phyloP scores from a whole-genome alignment of 2,797 vertebrate species.

The Typhlichthys eigenmanni region DNA sequence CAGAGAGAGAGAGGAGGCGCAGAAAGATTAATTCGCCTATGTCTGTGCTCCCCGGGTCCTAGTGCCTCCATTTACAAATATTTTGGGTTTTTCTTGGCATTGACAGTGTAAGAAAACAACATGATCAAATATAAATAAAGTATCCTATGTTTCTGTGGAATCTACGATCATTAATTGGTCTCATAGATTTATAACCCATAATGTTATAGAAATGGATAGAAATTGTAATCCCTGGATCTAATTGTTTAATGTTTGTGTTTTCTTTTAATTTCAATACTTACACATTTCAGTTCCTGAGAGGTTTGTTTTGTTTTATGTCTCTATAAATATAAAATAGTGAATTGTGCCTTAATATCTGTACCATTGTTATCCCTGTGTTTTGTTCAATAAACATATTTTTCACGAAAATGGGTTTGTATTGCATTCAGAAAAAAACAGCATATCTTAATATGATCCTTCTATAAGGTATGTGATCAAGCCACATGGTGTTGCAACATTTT shows the following conservation, averaged over 20 bases:
- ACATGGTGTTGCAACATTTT: slow-evolving; percentile 1
- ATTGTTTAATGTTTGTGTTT: no score
- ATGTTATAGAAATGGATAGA: background rate
- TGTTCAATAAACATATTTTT: no score
- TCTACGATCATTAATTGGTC: no score
- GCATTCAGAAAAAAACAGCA: background rate
- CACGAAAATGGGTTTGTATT: no score
- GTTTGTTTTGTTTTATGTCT: no score
- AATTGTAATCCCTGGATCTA: no score
- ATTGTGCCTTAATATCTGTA: no score
- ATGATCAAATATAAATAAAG: background rate
- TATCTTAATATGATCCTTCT: slow-evolving; percentile 7
- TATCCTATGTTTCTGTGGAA: no score
- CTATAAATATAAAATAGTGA: no score
- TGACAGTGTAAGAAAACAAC: background rate
- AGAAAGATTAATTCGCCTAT: slow-evolving; percentile 11
- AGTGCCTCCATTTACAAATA: slow-evolving; percentile 43
- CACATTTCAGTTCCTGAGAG: no score
- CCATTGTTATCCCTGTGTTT: no score
- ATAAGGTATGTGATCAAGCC: slow-evolving; percentile 6
- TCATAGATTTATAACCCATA: background rate
- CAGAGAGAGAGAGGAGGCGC: slow-evolving; percentile 32
- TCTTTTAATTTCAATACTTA: no score
- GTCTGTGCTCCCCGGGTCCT: slow-evolving; percentile 60
- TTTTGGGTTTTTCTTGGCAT: background rate